phyloP scores from a whole-genome alignment of 2,113 vertebrate genomes.

The Ibidorhyncha struthersii region DNA sequence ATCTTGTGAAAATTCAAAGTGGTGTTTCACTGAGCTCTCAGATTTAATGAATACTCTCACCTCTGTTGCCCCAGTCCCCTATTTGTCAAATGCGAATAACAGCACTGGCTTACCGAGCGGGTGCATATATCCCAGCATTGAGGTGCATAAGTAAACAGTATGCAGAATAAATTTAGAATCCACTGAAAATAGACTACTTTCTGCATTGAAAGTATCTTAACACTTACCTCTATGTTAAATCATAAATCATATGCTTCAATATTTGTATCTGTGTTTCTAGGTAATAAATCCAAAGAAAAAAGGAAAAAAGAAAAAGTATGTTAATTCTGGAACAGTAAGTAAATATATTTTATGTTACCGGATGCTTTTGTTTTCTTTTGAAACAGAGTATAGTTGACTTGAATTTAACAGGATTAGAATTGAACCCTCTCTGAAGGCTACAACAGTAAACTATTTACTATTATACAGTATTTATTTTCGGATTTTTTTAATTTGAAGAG shows the following conservation, averaged over 20 bases:
- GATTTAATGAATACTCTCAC: neutral
- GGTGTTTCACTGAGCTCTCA: neutral
- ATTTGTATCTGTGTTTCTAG: conserved; percentile 72
- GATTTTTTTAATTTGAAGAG: neutral
- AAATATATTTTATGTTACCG: conserved; percentile 9
- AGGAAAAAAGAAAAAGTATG: conserved; percentile 97
- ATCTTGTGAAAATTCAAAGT: neutral
- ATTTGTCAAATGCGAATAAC: neutral
- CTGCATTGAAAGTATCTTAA: neutral
- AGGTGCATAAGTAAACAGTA: neutral
- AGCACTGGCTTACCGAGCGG: neutral
- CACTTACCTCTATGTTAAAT: neutral
- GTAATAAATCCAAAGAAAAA: conserved; percentile 98
- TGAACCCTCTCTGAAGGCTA: neutral
- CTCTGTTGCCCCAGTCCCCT: neutral
- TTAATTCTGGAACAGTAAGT: conserved; percentile 98
- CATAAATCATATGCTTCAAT: neutral
- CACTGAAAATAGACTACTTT: neutral
- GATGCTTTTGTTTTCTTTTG: neutral
- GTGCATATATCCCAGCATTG: neutral
- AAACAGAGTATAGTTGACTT: neutral
- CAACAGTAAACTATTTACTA: neutral
- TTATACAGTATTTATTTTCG: neutral
- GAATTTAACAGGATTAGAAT: neutral
- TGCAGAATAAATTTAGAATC: neutral